Evolutionary conservation across 2,113 vertebrate genomes (phyloP).

Genomic region (Myiozetetes cayanensis): DNA sequence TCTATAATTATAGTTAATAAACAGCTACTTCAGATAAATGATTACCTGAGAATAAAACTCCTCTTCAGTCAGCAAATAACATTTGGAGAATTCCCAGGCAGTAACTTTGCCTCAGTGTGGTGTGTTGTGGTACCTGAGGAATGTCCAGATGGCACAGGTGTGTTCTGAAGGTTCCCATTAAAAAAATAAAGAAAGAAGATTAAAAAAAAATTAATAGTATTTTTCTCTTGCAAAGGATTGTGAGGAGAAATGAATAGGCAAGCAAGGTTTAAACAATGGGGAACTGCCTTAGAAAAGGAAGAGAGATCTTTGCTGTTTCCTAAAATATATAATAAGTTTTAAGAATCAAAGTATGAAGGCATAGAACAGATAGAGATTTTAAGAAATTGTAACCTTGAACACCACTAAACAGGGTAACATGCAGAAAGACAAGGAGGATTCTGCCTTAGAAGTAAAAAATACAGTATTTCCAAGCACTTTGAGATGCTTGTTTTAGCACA

Average conservation of each 20-base stretch:
- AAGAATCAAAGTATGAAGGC: background rate
- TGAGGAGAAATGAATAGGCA: background rate
- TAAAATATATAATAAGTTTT: background rate
- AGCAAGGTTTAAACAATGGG: background rate
- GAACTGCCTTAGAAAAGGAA: background rate
- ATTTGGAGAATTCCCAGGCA: background rate
- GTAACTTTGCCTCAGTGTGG: background rate
- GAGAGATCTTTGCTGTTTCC: background rate
- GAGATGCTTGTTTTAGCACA: background rate
- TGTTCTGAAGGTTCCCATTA: background rate
- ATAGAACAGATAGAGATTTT: background rate
- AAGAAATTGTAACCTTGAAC: background rate
- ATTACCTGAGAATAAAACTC: slow-evolving; percentile 33
- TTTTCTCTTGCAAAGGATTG: background rate
- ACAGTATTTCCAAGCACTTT: background rate
- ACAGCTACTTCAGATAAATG: slow-evolving; percentile 38
- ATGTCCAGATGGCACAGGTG: background rate
- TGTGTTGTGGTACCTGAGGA: background rate
- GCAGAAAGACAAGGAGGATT: background rate
- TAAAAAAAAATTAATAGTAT: background rate
- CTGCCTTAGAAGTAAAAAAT: background rate
- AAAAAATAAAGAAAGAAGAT: background rate
- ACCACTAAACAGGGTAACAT: background rate
- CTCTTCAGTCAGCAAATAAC: slow-evolving; percentile 17
- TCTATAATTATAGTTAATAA: slow-evolving; percentile 29